Evolutionary conservation across 2,888 invertebrate genomes (phyloP).

Genomic region (Stramonita haemastoma): DNA sequence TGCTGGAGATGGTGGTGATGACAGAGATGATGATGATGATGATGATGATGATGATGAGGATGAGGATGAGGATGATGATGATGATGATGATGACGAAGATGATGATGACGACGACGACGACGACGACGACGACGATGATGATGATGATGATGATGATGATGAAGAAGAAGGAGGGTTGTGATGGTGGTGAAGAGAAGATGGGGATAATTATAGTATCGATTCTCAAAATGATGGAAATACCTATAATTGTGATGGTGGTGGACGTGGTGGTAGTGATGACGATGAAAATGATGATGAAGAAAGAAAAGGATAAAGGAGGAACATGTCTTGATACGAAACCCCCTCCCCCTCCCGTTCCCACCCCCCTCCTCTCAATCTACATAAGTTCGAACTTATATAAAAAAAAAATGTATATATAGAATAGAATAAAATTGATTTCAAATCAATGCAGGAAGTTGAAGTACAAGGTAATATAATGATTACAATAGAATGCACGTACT

Average conservation of each 20-base stretch:
- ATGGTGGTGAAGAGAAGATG: background rate
- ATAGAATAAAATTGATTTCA: too few species aligned
- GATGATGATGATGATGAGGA: background rate
- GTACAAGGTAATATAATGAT: too few species aligned
- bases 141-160: background rate
- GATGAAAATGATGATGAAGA: constrained; percentile 8
- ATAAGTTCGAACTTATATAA: too few species aligned
- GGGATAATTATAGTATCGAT: background rate
- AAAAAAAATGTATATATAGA: too few species aligned
- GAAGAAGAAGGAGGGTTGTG: background rate
- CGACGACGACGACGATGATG: background rate
- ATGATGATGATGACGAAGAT: background rate
- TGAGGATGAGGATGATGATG: too few species aligned
- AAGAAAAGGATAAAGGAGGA: too few species aligned
- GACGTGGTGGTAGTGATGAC: background rate
- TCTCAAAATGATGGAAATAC: background rate
- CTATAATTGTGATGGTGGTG: background rate
- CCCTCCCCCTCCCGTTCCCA: too few species aligned
- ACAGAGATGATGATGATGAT: background rate
- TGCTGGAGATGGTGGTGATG: background rate
- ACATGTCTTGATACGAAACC: too few species aligned
- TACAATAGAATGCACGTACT: too few species aligned
- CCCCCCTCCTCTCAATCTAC: too few species aligned
- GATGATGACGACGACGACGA: background rate
- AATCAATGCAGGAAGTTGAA: too few species aligned